phyloP scores from a whole-genome alignment of 1,140 invertebrate species.

The Charaxes varanes region DNA sequence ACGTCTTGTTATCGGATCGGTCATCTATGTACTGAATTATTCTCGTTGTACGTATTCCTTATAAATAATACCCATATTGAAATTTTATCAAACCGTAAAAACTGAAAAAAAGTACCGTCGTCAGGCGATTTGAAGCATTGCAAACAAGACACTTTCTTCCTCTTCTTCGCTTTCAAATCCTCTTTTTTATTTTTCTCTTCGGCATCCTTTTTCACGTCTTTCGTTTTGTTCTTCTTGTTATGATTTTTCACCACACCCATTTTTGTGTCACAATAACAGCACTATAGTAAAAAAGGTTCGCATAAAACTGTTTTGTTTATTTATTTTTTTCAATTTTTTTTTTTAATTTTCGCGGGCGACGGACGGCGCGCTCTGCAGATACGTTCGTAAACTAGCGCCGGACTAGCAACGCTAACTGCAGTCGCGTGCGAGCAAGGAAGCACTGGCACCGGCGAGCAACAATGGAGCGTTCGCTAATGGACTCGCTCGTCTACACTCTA shows the following conservation, averaged over 20 bases:
- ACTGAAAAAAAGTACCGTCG: conserved; percentile 45
- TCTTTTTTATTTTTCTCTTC: conserved; percentile 54
- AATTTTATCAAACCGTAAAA: too few species aligned
- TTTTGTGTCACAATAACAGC: conserved; percentile 36
- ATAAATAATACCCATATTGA: too few species aligned
- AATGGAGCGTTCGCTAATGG: conserved; percentile 41
- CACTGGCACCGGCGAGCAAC: conserved; percentile 37
- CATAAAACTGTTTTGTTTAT: too few species aligned
- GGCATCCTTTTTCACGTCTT: conserved; percentile 42
- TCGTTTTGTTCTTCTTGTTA: conserved; percentile 48
- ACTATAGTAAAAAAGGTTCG: too few species aligned
- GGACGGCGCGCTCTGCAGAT: conserved; percentile 43
- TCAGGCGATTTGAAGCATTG: conserved; percentile 65
- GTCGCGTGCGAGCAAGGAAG: conserved; percentile 50
- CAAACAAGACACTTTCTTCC: conserved; percentile 68
- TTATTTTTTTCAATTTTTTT: conserved; percentile 19
- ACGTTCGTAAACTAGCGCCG: conserved; percentile 62
- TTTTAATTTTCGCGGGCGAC: conserved; percentile 32
- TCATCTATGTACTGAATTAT: too few species aligned
- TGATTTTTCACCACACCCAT: conserved; percentile 67
- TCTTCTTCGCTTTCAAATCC: conserved; percentile 65
- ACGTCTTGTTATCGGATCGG: too few species aligned
- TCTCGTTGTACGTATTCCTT: too few species aligned
- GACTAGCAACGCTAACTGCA: conserved; percentile 64
- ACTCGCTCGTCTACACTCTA: conserved; percentile 31